phyloP scores from a whole-genome alignment of 2,797 vertebrate species.

The Amblyopsis hoosieri region DNA sequence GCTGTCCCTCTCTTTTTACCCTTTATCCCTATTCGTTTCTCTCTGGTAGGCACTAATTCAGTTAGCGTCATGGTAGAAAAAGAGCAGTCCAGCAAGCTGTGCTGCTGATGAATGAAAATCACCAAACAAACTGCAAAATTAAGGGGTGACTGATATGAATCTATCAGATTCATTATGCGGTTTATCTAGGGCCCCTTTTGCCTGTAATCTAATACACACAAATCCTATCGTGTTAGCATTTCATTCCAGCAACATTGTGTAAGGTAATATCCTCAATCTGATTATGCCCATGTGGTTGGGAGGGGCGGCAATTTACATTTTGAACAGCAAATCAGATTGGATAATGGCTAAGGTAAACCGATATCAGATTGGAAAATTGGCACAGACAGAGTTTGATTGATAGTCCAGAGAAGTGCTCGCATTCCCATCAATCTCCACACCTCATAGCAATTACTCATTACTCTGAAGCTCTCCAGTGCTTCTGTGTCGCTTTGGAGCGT shows the following conservation, averaged over 20 bases:
- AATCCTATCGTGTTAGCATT: slow-evolving; percentile 79
- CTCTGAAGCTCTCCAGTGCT: slow-evolving; percentile 41
- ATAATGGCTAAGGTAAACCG: slow-evolving; percentile 69
- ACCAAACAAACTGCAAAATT: slow-evolving; percentile 68
- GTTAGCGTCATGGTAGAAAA: slow-evolving; percentile 65
- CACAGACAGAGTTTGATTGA: slow-evolving; percentile 60
- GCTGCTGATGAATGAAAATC: slow-evolving; percentile 58
- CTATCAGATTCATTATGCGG: slow-evolving; percentile 76
- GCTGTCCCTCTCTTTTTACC: slow-evolving; percentile 41
- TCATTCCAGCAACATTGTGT: slow-evolving; percentile 73
- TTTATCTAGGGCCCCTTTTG: slow-evolving; percentile 62
- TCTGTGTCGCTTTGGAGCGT: slow-evolving; percentile 29
- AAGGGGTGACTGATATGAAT: slow-evolving; percentile 75
- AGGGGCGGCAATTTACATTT: slow-evolving; percentile 67
- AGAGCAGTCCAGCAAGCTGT: slow-evolving; percentile 48
- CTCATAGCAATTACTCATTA: slow-evolving; percentile 65
- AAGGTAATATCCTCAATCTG: slow-evolving; percentile 78
- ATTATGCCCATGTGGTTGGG: slow-evolving; percentile 63
- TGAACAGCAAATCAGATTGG: slow-evolving; percentile 65
- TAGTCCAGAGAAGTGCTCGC: slow-evolving; percentile 52
- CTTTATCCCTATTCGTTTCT: slow-evolving; percentile 30
- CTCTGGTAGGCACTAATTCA: slow-evolving; percentile 62
- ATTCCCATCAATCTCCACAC: slow-evolving; percentile 56
- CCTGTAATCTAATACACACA: slow-evolving; percentile 75
- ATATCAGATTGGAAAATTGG: slow-evolving; percentile 62